Evolutionary conservation across 2,888 invertebrate genomes (phyloP).

Genomic region (Ptychoptera albimana): DNA sequence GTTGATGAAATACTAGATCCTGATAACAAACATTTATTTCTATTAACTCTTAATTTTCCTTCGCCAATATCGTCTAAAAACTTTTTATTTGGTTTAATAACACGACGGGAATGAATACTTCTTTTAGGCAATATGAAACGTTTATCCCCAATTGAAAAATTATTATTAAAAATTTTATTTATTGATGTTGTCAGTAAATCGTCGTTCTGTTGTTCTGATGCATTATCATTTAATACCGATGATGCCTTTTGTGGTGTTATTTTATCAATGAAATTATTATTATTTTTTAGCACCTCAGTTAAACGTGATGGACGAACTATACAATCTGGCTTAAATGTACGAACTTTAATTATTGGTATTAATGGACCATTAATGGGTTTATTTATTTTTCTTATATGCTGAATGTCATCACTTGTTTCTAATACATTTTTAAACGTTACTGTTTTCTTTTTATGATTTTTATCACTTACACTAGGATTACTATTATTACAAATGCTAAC

Average conservation of each 20-base stretch:
- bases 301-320: conserved; percentile 45
- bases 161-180: conserved; percentile 8
- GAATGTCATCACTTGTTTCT: conserved; percentile 44
- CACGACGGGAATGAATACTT: conserved; percentile 71
- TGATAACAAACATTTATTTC: neutral
- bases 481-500: conserved; percentile 5
- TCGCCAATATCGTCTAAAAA: conserved; percentile 52
- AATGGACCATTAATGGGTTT: conserved; percentile 44
- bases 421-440: conserved; percentile 45
- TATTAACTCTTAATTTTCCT: too few species aligned
- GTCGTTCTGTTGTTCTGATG: conserved; percentile 30
- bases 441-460: conserved; percentile 36
- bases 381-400: conserved; percentile 38
- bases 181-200: conserved; percentile 9
- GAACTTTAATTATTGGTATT: conserved; percentile 45
- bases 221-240: conserved; percentile 7
- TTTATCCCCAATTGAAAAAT: conserved; percentile 20
- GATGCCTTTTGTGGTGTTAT: conserved; percentile 11
- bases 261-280: conserved; percentile 33
- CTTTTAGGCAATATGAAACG: conserved; percentile 60
- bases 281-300: conserved; percentile 43
- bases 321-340: conserved; percentile 39
- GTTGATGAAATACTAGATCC: conserved; percentile 1
- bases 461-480: conserved; percentile 5
- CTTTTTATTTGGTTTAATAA: conserved; percentile 76